These are phyloP conservation scores for Heteromormyrus szaboi DNA, from an alignment of 2,797 vertebrate genomes.

Conservation along the genomic window DNA sequence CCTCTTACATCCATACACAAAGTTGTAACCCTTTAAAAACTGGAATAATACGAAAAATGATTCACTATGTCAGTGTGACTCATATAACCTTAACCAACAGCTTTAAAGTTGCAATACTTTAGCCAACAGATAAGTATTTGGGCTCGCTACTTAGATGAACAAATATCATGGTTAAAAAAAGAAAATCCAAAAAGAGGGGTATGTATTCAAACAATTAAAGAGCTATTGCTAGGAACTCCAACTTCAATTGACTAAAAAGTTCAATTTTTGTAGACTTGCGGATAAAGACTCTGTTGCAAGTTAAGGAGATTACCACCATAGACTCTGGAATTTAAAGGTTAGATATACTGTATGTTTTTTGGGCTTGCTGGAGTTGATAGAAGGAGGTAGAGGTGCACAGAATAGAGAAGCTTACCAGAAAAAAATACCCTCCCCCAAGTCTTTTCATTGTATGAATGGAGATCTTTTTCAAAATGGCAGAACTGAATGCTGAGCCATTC, in stretches of 20 bases:
- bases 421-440: background rate
- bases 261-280: background rate
- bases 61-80: background rate
- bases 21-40: background rate
- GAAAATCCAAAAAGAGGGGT: background rate
- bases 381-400: background rate
- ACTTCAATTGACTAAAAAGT: background rate
- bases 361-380: background rate
- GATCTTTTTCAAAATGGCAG: conserved; percentile 16
- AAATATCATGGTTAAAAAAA: background rate
- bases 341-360: background rate
- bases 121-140: background rate
- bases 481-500: conserved; percentile 5
- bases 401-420: background rate
- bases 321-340: background rate
- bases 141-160: background rate
- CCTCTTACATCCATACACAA: background rate
- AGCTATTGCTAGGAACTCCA: background rate
- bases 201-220: conserved; percentile 7
- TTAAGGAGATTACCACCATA: background rate
- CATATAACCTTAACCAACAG: background rate
- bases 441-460: background rate
- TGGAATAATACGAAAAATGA: background rate
- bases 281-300: background rate
- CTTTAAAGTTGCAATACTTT: background rate